A percentile compares a stretch with the other conserved stretches of the same genome.
Conservation (phyloP, 2,888 invertebrate species). For the Sarcophaga carnaria region DNA sequence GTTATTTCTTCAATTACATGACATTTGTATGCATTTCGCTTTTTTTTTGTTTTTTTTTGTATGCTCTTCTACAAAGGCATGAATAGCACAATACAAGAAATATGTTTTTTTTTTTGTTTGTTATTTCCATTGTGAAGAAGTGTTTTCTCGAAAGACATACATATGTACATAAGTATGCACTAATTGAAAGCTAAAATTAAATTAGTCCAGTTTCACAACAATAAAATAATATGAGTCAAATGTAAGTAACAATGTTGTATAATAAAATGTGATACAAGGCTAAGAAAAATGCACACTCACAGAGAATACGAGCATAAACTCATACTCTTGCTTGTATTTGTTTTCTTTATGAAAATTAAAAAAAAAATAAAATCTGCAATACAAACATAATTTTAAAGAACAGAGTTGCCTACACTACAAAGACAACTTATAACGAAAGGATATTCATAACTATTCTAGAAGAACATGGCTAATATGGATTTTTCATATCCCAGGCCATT, state of each 20-base stretch:
- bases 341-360: too few relatives aligned
- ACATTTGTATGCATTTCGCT: neutral
- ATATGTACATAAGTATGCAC: neutral
- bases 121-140: neutral
- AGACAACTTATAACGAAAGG: too few relatives aligned
- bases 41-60: neutral
- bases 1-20: neutral
- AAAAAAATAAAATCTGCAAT: neutral
- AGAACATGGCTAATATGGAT: too few relatives aligned
- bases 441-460: too few relatives aligned
- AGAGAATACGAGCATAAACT: neutral
- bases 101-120: neutral
- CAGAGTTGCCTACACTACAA: neutral
- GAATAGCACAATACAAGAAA: neutral
- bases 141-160: neutral
- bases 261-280: slow-evolving; percentile 30
- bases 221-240: slow-evolving; percentile 41
- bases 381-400: neutral
- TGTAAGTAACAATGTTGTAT: slow-evolving; percentile 30
- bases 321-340: too few relatives aligned
- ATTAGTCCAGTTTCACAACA: slow-evolving; percentile 60
- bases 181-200: slow-evolving; percentile 60
- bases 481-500: too few relatives aligned
- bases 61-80: neutral
- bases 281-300: neutral